Conservation (phyloP, 2,113 vertebrate species). For the Ciconia maguari region DNA sequence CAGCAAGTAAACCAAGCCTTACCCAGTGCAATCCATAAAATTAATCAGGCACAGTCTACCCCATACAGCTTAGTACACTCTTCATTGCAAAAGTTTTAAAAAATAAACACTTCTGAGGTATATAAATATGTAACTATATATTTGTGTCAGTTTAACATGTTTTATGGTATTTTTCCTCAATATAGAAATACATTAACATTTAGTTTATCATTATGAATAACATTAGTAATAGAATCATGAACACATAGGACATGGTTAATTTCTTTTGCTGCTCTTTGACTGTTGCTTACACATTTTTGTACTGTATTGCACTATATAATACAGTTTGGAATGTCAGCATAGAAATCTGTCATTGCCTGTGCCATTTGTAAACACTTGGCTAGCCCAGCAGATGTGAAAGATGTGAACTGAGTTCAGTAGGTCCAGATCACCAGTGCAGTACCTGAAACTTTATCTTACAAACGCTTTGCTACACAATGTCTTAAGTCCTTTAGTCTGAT, state of each 20-base stretch:
- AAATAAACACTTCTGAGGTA: not conserved
- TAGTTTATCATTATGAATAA: not conserved
- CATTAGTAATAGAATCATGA: not conserved
- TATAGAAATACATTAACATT: not conserved
- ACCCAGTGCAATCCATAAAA: not conserved
- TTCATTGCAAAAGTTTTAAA: not conserved
- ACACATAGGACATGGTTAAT: not conserved
- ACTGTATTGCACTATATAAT: not conserved
- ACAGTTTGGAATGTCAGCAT: not conserved
- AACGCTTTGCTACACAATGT: not conserved
- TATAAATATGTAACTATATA: not conserved
- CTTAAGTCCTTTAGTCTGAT: not conserved
- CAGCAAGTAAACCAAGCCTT: not conserved
- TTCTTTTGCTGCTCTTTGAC: not conserved
- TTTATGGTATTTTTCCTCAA: not conserved
- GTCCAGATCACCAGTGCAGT: not conserved
- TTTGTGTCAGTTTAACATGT: not conserved
- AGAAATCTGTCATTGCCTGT: not conserved
- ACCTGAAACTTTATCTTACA: not conserved
- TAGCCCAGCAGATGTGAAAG: not conserved
- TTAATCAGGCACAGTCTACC: not conserved
- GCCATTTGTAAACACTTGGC: not conserved
- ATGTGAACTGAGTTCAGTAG: not conserved
- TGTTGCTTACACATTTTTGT: not conserved
- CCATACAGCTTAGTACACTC: not conserved